Conservation (phyloP, 2,797 vertebrate species). For the Sphaeramia orbicularis region DNA sequence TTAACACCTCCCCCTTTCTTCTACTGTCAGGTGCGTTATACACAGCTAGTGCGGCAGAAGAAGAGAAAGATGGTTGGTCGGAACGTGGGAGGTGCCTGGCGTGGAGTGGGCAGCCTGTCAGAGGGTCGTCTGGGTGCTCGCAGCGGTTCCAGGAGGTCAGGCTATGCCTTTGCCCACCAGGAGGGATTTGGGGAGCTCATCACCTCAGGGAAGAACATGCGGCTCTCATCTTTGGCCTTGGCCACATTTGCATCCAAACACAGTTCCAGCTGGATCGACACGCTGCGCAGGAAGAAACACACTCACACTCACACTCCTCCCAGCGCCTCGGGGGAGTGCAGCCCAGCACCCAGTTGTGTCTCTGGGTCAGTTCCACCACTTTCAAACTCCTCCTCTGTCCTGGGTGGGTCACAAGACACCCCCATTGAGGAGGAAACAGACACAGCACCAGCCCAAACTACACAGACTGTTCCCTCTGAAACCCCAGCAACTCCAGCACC, state of each 20-base stretch:
- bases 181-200: slow-evolving; percentile 97
- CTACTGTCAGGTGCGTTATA: slow-evolving; percentile 90
- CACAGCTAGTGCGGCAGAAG: slow-evolving; percentile 90
- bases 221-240: slow-evolving; percentile 90
- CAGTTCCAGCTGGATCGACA: slow-evolving; percentile 92
- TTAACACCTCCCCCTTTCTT: neutral
- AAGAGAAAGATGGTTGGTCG: slow-evolving; percentile 85
- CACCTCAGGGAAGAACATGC: slow-evolving; percentile 96
- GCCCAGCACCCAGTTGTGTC: slow-evolving; percentile 77
- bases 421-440: slow-evolving; percentile 66
- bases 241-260: slow-evolving; percentile 88
- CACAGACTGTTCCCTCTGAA: slow-evolving; percentile 16
- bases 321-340: slow-evolving; percentile 70
- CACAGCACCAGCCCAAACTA: slow-evolving; percentile 15
- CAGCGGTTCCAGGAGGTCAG: slow-evolving; percentile 86
- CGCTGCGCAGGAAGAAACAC: slow-evolving; percentile 88
- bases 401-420: slow-evolving; percentile 66
- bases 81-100: slow-evolving; percentile 64
- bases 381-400: slow-evolving; percentile 72
- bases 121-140: slow-evolving; percentile 85
- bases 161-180: slow-evolving; percentile 95
- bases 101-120: slow-evolving; percentile 75
- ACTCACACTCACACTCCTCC: slow-evolving; percentile 70
- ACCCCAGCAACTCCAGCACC: slow-evolving; percentile 18
- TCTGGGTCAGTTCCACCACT: slow-evolving; percentile 68